Percentiles rank a stretch among this genome's conserved stretches.
Evolutionary conservation across 1,140 invertebrate species (phyloP).

Genomic region (Bombyx mori): ASM3026992v2 NC_085109.1:8523501-8524000

Average conservation of each 20-base stretch:
- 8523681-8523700: slow-evolving; percentile 42
- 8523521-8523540: slow-evolving; percentile 56
- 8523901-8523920: neutral
- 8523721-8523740: slow-evolving; percentile 50
- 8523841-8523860: neutral
- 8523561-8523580: slow-evolving; percentile 57
- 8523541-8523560: slow-evolving; percentile 43
- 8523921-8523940: neutral
- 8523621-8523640: slow-evolving; percentile 23
- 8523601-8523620: slow-evolving; percentile 44
- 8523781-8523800: slow-evolving; percentile 2
- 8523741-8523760: slow-evolving; percentile 9
- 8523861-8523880: too few species aligned
- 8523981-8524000: neutral
- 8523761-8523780: neutral
- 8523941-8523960: neutral
- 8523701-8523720: slow-evolving; percentile 67
- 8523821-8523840: slow-evolving; percentile 1
- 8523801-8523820: neutral
- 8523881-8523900: neutral
- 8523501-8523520: slow-evolving; percentile 51
- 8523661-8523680: slow-evolving; percentile 41
- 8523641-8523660: slow-evolving; percentile 32
- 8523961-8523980: neutral
- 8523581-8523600: slow-evolving; percentile 50